These are phyloP conservation scores for Eupithecia abbreviata DNA, from an alignment of 2,888 invertebrate genomes.

Conservation along the genomic window DNA sequence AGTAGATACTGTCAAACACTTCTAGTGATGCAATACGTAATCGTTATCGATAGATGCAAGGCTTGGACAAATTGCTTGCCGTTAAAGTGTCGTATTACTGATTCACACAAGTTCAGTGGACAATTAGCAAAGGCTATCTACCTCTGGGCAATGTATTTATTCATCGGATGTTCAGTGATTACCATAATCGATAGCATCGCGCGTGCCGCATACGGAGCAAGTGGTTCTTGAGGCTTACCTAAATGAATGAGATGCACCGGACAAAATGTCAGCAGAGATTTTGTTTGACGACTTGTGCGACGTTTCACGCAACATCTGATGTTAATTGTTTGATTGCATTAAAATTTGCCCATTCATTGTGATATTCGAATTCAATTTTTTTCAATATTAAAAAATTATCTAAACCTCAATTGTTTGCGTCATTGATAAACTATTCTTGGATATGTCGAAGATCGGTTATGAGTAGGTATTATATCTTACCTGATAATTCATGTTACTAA, in stretches of 20 bases:
- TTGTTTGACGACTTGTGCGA: background rate
- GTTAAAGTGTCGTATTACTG: constrained; percentile 75
- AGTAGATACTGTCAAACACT: constrained; percentile 9
- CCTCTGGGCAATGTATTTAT: constrained; percentile 80
- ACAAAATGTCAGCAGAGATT: constrained; percentile 29
- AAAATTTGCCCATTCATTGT: background rate
- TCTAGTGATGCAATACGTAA: constrained; percentile 19
- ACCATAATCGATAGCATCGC: constrained; percentile 82
- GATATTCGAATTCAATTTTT: background rate
- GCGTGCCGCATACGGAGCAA: constrained; percentile 79
- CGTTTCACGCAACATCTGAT: background rate
- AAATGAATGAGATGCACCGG: constrained; percentile 69
- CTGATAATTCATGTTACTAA: background rate
- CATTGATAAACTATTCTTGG: background rate
- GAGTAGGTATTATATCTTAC: background rate
- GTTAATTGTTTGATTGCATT: background rate
- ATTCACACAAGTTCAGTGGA: constrained; percentile 80
- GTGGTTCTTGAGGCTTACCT: constrained; percentile 57
- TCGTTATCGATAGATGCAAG: constrained; percentile 45
- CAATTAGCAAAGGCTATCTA: constrained; percentile 84
- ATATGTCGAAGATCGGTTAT: background rate
- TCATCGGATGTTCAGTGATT: constrained; percentile 82
- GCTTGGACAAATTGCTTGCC: constrained; percentile 56
- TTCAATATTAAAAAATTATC: background rate
- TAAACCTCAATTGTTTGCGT: background rate